These are phyloP conservation scores for Bubo bubo DNA, from an alignment of 2,113 vertebrate species.

Conservation along the genomic window DNA sequence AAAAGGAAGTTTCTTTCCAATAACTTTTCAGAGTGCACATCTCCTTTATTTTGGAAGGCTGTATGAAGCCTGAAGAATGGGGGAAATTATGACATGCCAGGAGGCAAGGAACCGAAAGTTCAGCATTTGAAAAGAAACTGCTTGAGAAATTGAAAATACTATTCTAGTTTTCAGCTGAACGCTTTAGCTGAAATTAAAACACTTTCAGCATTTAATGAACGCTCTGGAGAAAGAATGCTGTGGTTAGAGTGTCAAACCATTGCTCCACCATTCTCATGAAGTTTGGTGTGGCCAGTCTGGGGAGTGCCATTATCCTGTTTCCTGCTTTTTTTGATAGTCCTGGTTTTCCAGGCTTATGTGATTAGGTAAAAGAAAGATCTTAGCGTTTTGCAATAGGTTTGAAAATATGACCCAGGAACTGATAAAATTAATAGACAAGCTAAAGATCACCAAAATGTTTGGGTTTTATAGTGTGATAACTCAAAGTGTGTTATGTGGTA, in stretches of 20 bases:
- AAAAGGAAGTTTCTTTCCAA: background rate
- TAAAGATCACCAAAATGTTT: background rate
- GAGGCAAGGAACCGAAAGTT: background rate
- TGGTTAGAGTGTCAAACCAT: background rate
- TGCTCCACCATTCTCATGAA: background rate
- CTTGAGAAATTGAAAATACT: background rate
- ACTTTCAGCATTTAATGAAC: background rate
- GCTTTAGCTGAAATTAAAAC: background rate
- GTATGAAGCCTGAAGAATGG: background rate
- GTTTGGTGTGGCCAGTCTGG: background rate
- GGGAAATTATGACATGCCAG: background rate
- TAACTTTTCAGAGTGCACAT: background rate
- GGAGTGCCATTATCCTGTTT: background rate
- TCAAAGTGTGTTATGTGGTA: background rate
- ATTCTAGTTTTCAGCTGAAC: background rate
- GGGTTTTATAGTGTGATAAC: background rate
- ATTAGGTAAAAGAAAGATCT: background rate
- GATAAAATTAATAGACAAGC: background rate
- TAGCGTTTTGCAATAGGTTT: background rate
- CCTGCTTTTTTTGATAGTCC: background rate
- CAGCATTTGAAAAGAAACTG: background rate
- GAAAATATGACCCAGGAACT: background rate
- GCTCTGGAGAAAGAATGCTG: background rate
- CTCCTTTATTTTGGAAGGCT: background rate
- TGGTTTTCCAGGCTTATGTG: accelerated